Conservation (phyloP, 2,888 invertebrate genomes). For the Drosophila nr. perissopoda region DNA sequence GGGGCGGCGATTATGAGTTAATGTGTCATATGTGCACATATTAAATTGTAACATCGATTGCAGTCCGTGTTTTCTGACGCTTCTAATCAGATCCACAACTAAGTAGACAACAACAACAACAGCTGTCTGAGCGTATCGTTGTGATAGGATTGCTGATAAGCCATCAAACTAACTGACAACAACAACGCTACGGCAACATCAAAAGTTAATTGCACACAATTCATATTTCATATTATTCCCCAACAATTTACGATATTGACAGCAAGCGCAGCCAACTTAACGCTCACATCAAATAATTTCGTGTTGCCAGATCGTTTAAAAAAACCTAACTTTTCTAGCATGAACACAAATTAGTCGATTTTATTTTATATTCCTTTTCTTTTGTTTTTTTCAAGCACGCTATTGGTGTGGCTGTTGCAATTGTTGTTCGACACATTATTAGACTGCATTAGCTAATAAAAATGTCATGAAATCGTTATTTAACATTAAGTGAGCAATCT, state of each 20-base stretch:
- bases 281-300: background rate
- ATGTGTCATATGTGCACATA: background rate
- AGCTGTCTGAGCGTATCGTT: constrained; percentile 33
- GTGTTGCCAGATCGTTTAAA: constrained; percentile 13
- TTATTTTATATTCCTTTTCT: background rate
- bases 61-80: background rate
- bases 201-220: constrained; percentile 3
- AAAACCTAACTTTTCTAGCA: background rate
- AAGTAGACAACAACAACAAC: constrained; percentile 24
- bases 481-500: constrained; percentile 28
- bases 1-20: background rate
- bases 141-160: constrained; percentile 39
- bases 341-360: background rate
- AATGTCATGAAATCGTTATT: constrained; percentile 29
- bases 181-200: constrained; percentile 7
- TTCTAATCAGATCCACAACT: constrained; percentile 29
- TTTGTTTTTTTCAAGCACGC: background rate
- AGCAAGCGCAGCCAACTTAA: constrained; percentile 10
- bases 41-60: constrained; percentile 20
- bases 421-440: background rate
- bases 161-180: background rate
- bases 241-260: background rate
- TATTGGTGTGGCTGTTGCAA: background rate
- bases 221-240: background rate
- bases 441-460: constrained; percentile 4